Base-by-base conservation (phyloP, 1,140 invertebrate species). In the Caerostris darwini region DNA sequence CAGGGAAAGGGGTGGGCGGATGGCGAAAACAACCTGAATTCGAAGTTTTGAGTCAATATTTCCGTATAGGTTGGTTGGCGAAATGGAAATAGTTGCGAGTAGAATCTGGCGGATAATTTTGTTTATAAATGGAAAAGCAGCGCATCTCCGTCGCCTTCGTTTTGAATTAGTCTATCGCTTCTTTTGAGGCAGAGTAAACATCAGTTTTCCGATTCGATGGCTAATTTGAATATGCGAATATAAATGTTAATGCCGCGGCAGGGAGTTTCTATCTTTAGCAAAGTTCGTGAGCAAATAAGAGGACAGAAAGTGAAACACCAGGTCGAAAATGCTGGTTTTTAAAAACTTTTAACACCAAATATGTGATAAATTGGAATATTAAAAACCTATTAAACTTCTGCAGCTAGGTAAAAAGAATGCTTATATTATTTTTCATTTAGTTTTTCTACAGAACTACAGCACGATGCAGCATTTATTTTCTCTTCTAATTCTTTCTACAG, bases 1-100 rank as follows among this genome's bases (percentile, higher is more conserved):
- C 7, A 19, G 7, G 2, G 5, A 50, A 77, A 34, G 10, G 69
- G 69, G 69, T 50, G 12, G 69, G 3, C 6, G 50, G 7, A n/a
- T n/a, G 69, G 19, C 50, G 34, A 34, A 34, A 77, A 77, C 50
- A 50, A 10, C 4, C 69, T 77, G 50, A 77, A 77, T 77, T n/a
- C 7, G 19, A 77, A 77, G 19, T 77, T 77, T 77, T 34, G 50
- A 77, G 69, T 77, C 69, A 77, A 77, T 77, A 77, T 77, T 77
- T 77, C 50, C 69, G 69, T 77, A 12, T 5, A 50, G 69, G 69
- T 77, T 34, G 69, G 69, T 12, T 14, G 10, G 69, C 12, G 50
- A 77, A 77, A 77, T 77, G 69, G 69, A 77, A 77, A 77, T 77
- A 77, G 69, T 77, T 77, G n/a, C n/a, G n/a, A n/a, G n/a, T n/a